A percentile compares a stretch with the other conserved stretches of the same genome.
Evolutionary conservation across 92 coral and sea anemone genomes (phyloP).

Genomic region (Ricordea florida): DNA sequence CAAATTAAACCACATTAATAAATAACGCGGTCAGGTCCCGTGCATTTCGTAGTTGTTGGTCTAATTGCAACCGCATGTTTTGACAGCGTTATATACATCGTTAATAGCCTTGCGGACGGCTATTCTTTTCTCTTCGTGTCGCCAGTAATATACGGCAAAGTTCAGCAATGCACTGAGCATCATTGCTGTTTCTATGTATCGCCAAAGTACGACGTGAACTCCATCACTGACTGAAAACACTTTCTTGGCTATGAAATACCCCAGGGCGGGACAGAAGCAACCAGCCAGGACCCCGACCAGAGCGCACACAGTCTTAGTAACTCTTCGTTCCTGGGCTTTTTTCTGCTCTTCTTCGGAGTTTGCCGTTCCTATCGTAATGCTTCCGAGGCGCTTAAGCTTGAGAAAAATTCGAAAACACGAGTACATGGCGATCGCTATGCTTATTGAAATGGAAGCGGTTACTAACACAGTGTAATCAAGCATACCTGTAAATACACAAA

Average conservation of each 20-base stretch:
- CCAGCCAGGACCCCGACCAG: neutral
- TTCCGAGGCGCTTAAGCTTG: slow-evolving; percentile 8
- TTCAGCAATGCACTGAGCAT: slow-evolving; percentile 20
- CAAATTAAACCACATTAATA: no score
- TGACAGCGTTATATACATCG: neutral
- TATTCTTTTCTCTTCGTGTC: slow-evolving; percentile 15
- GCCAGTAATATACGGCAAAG: slow-evolving; percentile 12
- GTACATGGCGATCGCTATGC: neutral
- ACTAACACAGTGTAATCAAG: slow-evolving; percentile 20
- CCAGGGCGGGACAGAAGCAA: slow-evolving; percentile 17
- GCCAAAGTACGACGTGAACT: slow-evolving; percentile 24
- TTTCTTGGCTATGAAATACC: neutral
- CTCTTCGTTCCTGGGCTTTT: slow-evolving; percentile 4
- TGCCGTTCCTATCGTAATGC: neutral
- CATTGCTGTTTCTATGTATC: slow-evolving; percentile 22
- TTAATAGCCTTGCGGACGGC: slow-evolving; percentile 9
- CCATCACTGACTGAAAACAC: neutral
- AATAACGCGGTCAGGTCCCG: no score
- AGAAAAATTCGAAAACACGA: slow-evolving; percentile 5
- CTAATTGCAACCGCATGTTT: slow-evolving; percentile 19
- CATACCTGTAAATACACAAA: slow-evolving; percentile 26
- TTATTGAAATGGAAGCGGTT: slow-evolving; percentile 13
- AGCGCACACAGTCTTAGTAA: neutral
- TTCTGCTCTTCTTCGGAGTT: slow-evolving; percentile 22
- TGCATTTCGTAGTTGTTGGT: no score